Base-by-base conservation (phyloP, 2,797 vertebrate species). In the Phylloscopus collybita region DNA sequence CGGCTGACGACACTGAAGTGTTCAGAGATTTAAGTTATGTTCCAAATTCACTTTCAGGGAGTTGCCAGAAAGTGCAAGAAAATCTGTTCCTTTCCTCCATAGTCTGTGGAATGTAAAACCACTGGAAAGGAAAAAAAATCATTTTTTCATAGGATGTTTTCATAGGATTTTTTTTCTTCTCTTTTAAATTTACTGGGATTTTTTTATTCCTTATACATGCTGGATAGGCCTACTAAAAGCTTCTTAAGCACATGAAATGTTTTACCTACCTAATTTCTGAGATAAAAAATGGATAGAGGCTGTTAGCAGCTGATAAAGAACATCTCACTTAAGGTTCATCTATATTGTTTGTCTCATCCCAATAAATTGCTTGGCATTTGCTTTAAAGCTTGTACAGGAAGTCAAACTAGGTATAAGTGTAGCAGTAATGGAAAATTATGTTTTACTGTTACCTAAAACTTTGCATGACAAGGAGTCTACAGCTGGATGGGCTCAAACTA, bases 291-390 rank as follows among this genome's bases (percentile, higher is more conserved):
- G 5, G 16, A 45, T 38, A 75, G 38, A 40, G 54, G 27, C 9
- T 80, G 50, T 86, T 65, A 83, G 80, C 25, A 62, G 12, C 65
- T 83, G 69, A 91, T 61, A 88, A 91, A 75, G 34, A 71, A 69
- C 10, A 49, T 78, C 11, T 86, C 36, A n/a, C 23, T 89, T 92
- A 32, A 66, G 34, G 50, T 74, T 90, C 53, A 66, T 88, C 34
- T 44, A 13, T 78, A 53, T 47, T 83, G 53, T 95, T 95, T 80
- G 32, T 76, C 86, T 93, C 61, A 89, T 80, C 51, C 64, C 61
- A 82, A 71, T 70, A 97, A 97, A 94, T 69, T 66, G 13, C 47
- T 97, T 88, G 80, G 57, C 56, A 83, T 40, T 81, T 80, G 44
- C 71, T 95, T 74, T 53, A 88, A 72, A 93, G 72, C 50, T 87